A percentile compares a stretch with the other conserved stretches of the same genome.
These are phyloP conservation scores for Rhinoptilus africanus DNA, from an alignment of 2,113 vertebrate species.

Conservation along the genomic window DNA sequence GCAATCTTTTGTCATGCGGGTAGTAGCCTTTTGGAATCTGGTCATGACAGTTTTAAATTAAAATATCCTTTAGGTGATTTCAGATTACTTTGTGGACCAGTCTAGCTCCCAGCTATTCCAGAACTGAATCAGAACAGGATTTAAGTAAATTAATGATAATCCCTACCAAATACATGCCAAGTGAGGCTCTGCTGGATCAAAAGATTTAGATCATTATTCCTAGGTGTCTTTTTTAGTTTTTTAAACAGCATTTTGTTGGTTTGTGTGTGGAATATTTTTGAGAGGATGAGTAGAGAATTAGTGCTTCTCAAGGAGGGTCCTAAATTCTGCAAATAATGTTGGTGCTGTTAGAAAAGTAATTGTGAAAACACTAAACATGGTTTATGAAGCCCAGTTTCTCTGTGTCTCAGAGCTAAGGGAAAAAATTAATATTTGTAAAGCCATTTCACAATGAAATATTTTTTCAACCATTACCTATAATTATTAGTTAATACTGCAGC, in stretches of 20 bases:
- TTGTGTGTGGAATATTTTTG: constrained; percentile 9
- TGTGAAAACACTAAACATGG: background rate
- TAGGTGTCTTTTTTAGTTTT: background rate
- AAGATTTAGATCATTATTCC: constrained; percentile 36
- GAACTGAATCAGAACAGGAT: constrained; percentile 15
- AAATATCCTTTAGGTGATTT: constrained; percentile 34
- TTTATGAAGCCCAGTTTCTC: background rate
- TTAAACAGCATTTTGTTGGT: constrained; percentile 5
- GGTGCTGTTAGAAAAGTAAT: background rate
- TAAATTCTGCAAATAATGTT: background rate
- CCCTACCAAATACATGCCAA: background rate
- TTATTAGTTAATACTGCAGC: background rate
- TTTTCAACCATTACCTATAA: background rate
- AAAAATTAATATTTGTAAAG: background rate
- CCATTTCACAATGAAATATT: background rate
- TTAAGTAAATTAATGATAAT: constrained; percentile 47
- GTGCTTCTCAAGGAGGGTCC: background rate
- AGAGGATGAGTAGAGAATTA: constrained; percentile 10
- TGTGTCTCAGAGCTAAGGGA: background rate
- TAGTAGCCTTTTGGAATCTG: background rate
- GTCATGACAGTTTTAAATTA: background rate
- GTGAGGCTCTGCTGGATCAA: constrained; percentile 34
- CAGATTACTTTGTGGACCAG: background rate
- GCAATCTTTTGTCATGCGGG: background rate
- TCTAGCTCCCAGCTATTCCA: background rate